A percentile compares a stretch with the other conserved stretches of the same genome.
These are phyloP conservation scores for Chaetorhynchus papuensis DNA, from an alignment of 2,113 vertebrate genomes.

Conservation along the genomic window DNA sequence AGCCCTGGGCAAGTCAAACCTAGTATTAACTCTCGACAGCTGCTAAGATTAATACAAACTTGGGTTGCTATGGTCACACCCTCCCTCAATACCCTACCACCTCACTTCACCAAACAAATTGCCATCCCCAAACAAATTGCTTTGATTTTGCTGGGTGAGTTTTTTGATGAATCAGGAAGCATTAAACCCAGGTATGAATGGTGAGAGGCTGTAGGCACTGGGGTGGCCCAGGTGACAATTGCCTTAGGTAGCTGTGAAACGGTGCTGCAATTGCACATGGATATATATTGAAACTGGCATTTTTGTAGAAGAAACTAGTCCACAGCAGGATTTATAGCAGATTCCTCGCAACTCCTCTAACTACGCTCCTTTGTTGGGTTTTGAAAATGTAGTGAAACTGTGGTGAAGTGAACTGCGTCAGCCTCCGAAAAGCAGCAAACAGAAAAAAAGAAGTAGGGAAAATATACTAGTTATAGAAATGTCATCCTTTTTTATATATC, in stretches of 20 bases:
- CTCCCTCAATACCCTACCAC: background rate
- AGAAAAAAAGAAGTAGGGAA: background rate
- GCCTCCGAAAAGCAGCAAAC: background rate
- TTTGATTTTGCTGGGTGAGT: background rate
- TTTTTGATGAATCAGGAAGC: background rate
- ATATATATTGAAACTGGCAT: background rate
- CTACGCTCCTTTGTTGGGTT: background rate
- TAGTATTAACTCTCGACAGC: background rate
- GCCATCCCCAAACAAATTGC: background rate
- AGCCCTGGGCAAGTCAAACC: background rate
- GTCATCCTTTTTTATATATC: background rate
- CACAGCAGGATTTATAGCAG: background rate
- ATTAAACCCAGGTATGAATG: background rate
- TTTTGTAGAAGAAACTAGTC: background rate
- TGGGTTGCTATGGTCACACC: background rate
- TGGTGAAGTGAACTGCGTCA: background rate
- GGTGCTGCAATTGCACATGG: background rate
- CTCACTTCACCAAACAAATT: background rate
- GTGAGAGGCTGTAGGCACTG: background rate
- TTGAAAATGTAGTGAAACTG: background rate
- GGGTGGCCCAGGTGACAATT: background rate
- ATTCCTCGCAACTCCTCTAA: background rate
- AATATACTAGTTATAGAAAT: background rate
- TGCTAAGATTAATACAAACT: background rate
- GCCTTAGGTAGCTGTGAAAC: background rate